These are phyloP conservation scores for Parnassius mnemosyne DNA, from an alignment of 2,888 invertebrate genomes.

Conservation along the genomic window DNA sequence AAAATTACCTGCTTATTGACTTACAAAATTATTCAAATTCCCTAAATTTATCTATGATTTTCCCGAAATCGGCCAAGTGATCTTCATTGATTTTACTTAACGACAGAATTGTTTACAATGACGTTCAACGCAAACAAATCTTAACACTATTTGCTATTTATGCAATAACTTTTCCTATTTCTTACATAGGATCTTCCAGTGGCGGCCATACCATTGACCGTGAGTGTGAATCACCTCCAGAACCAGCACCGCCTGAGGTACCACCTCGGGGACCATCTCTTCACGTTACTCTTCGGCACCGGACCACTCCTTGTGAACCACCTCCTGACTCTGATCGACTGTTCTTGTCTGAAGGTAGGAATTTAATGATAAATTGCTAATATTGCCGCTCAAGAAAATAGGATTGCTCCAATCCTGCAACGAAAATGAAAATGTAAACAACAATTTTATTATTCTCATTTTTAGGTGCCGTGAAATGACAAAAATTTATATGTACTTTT, in stretches of 20 bases:
- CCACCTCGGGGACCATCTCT: conserved; percentile 92
- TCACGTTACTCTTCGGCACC: conserved; percentile 81
- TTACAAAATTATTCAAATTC: too few species aligned
- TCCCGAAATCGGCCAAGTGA: too few species aligned
- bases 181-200: conserved; percentile 34
- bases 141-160: background rate
- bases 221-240: conserved; percentile 88
- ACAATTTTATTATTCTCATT: too few species aligned
- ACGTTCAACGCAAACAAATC: background rate
- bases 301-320: conserved; percentile 67
- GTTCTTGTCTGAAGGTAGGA: conserved; percentile 71
- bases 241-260: conserved; percentile 92
- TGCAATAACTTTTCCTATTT: background rate
- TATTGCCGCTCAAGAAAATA: background rate
- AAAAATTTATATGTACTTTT: too few species aligned
- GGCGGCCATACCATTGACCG: conserved; percentile 70
- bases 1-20: too few species aligned
- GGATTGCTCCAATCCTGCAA: too few species aligned
- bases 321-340: conserved; percentile 71
- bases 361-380: background rate
- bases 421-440: too few species aligned
- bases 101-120: too few species aligned
- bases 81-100: too few species aligned
- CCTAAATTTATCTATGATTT: too few species aligned
- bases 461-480: too few species aligned